phyloP scores from a whole-genome alignment of 2,113 vertebrate genomes.

The Sminthopsis crassicaudata region DNA sequence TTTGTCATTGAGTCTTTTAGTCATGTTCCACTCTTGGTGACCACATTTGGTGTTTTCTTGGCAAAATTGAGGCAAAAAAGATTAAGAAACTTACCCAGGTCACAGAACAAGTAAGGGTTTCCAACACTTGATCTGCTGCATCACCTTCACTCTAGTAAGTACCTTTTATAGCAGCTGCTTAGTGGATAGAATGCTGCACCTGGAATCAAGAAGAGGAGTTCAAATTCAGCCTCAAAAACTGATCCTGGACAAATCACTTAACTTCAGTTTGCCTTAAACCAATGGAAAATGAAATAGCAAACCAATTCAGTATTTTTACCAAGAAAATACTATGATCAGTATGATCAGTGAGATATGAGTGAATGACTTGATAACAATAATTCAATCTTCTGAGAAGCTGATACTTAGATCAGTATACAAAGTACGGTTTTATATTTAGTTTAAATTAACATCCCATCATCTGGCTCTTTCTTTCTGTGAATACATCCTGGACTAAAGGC shows the following conservation, averaged over 20 bases:
- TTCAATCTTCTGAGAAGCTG: not conserved
- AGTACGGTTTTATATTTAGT: not conserved
- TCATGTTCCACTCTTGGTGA: not conserved
- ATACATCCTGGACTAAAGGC: not conserved
- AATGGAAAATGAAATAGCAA: too few species aligned
- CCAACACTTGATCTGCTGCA: not conserved
- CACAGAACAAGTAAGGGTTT: not conserved
- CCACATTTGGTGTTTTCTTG: not conserved
- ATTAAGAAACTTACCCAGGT: not conserved
- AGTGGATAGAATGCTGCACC: too few species aligned
- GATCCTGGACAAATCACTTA: too few species aligned
- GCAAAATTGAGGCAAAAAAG: not conserved
- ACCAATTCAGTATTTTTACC: too few species aligned
- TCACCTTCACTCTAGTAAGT: not conserved
- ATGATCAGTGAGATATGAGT: too few species aligned
- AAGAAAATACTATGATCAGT: too few species aligned
- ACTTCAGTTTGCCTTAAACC: too few species aligned
- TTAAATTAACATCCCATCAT: not conserved
- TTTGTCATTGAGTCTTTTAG: not conserved
- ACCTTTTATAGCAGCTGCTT: not conserved
- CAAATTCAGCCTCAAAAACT: too few species aligned
- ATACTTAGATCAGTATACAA: not conserved
- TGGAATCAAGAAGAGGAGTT: not conserved
- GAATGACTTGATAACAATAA: too few species aligned
- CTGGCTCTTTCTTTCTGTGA: not conserved